Evolutionary conservation across 2,888 invertebrate genomes (phyloP).

Genomic region (Pristionchus exspectatus): DNA sequence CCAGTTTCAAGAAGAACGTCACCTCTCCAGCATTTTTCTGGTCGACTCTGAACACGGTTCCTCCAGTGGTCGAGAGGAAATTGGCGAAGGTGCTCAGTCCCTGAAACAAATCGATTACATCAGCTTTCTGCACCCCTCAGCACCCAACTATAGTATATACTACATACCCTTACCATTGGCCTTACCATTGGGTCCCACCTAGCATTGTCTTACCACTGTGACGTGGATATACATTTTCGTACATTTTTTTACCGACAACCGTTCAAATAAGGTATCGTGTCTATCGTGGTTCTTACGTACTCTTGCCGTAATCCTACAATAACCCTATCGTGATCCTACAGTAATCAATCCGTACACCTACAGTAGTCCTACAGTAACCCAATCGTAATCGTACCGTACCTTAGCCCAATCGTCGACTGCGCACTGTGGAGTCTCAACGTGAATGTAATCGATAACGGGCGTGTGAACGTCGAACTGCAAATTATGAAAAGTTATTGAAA

Average conservation of each 20-base stretch:
- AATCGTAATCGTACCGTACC: background rate
- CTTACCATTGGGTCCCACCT: too few species aligned
- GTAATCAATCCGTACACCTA: background rate
- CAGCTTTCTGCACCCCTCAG: background rate
- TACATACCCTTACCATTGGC: too few species aligned
- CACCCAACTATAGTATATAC: too few species aligned
- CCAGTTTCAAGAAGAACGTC: background rate
- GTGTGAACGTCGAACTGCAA: slow-evolving; percentile 35
- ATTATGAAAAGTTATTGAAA: too few species aligned
- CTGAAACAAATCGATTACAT: background rate
- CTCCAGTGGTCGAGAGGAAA: slow-evolving; percentile 36
- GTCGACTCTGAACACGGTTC: background rate
- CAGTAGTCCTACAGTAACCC: background rate
- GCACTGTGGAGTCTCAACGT: slow-evolving; percentile 35
- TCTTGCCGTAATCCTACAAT: background rate
- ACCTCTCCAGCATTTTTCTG: background rate
- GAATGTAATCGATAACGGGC: slow-evolving; percentile 48
- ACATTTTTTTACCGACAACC: background rate
- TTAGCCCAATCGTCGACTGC: slow-evolving; percentile 23
- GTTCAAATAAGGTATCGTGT: background rate
- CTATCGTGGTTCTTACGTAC: background rate
- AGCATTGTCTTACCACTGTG: too few species aligned
- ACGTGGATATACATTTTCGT: too few species aligned
- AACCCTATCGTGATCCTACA: background rate
- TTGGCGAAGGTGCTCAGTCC: slow-evolving; percentile 34